A percentile compares a stretch with the other conserved stretches of the same genome.
Conservation (phyloP, 2,113 vertebrate genomes). For the Garra rufa region DNA sequence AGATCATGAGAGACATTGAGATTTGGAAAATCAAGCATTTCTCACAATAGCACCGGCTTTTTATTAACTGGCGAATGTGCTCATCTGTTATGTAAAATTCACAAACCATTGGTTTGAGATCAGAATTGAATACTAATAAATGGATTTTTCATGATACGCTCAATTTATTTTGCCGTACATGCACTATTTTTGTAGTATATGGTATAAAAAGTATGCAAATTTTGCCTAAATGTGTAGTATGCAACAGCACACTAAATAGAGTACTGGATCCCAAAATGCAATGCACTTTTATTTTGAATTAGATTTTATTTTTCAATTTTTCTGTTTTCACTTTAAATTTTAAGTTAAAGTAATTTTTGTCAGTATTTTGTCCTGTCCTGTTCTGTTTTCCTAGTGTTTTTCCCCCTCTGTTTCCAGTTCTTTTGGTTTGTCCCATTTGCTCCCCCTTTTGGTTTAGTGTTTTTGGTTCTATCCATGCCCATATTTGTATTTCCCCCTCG, state of each 20-base stretch:
- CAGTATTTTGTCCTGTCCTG: too few relatives aligned
- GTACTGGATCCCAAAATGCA: not conserved
- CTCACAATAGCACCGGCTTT: not conserved
- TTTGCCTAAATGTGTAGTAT: not conserved
- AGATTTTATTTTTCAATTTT: not conserved
- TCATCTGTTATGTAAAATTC: slow-evolving; percentile 5
- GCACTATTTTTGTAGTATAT: not conserved
- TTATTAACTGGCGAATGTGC: not conserved
- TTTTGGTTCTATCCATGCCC: too few relatives aligned
- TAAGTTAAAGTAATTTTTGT: too few relatives aligned
- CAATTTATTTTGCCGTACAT: not conserved
- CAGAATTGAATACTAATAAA: not conserved
- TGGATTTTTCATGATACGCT: not conserved
- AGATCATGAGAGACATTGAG: slow-evolving; percentile 44
- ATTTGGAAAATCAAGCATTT: not conserved
- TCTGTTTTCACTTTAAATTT: not conserved
- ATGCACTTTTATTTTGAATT: not conserved
- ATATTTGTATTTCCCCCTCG: too few relatives aligned
- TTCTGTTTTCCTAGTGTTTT: too few relatives aligned
- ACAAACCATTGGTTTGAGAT: not conserved
- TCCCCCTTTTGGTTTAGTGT: too few relatives aligned
- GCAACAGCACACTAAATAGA: not conserved
- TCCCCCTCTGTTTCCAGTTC: too few relatives aligned
- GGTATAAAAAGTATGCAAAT: not conserved
- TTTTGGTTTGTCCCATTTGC: too few relatives aligned